Conservation (phyloP, 2,888 invertebrate genomes). For the Drosophila engyochracea region DNA sequence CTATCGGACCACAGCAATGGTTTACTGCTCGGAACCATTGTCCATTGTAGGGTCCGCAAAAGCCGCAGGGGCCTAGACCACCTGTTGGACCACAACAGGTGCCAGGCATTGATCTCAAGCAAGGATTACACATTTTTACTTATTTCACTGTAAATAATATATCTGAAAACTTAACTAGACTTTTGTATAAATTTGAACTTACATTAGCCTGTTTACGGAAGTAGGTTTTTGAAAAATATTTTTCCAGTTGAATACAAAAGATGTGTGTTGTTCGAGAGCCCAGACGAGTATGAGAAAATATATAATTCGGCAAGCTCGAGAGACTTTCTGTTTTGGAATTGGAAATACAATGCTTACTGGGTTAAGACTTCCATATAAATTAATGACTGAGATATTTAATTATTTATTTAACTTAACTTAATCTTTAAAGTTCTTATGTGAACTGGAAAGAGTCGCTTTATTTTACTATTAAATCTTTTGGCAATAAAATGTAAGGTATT, state of each 20-base stretch:
- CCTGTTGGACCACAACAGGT: slow-evolving; percentile 75
- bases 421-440: neutral
- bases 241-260: slow-evolving; percentile 33
- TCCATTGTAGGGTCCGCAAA: slow-evolving; percentile 71
- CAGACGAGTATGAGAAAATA: slow-evolving; percentile 38
- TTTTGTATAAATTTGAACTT: slow-evolving; percentile 10
- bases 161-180: neutral
- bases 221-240: slow-evolving; percentile 46
- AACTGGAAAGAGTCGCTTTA: neutral
- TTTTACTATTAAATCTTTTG: neutral
- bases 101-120: slow-evolving; percentile 67
- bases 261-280: slow-evolving; percentile 43
- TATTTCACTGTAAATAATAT: neutral
- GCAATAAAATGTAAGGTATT: neutral
- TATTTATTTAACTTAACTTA: neutral
- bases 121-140: slow-evolving; percentile 64
- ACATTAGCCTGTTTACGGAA: slow-evolving; percentile 69
- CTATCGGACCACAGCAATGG: slow-evolving; percentile 70
- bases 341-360: slow-evolving; percentile 19
- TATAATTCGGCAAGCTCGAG: rapidly evolving
- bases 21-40: slow-evolving; percentile 70
- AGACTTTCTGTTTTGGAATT: neutral
- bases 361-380: neutral
- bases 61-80: slow-evolving; percentile 66
- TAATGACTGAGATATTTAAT: neutral